Percentiles rank a stretch among this genome's conserved stretches.
These are phyloP conservation scores for Anolis carolinensis DNA, from an alignment of 2,113 vertebrate genomes.

Conservation along the genomic window DNA sequence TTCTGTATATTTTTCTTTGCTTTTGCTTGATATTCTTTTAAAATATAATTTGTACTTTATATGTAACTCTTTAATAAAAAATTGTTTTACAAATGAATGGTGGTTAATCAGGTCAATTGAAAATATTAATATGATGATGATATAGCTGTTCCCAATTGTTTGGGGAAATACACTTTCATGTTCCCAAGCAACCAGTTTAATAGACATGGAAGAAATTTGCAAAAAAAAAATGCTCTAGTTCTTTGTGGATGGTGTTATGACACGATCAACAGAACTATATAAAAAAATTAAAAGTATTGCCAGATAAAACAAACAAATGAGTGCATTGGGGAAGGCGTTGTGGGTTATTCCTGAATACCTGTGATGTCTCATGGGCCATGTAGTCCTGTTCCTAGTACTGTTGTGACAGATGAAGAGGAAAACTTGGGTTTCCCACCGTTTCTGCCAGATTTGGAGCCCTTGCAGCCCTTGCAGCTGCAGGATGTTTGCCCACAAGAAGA, in stretches of 20 bases:
- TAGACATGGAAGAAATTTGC: not conserved
- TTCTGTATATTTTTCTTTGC: too few species aligned
- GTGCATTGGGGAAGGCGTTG: slow-evolving; percentile 6
- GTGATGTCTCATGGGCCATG: too few species aligned
- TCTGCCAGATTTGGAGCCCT: too few species aligned
- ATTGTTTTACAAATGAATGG: not conserved
- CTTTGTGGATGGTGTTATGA: not conserved
- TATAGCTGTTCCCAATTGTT: not conserved
- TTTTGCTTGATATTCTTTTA: too few species aligned
- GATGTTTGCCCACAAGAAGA: too few species aligned
- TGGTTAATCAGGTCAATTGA: rapidly evolving
- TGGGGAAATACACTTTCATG: not conserved
- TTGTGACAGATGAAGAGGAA: too few species aligned
- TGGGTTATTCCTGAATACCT: not conserved
- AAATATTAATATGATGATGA: not conserved
- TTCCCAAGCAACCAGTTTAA: not conserved
- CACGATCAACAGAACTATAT: not conserved
- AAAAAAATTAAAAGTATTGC: not conserved
- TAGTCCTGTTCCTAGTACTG: too few species aligned
- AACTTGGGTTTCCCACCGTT: too few species aligned
- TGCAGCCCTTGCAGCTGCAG: too few species aligned
- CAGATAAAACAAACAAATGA: slow-evolving; percentile 21
- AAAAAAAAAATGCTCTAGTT: slow-evolving; percentile 19
- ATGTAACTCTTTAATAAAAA: too few species aligned
- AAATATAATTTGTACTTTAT: too few species aligned